Base-by-base conservation (phyloP, 2,888 invertebrate genomes). In the Torymus aiolomorphi region DNA sequence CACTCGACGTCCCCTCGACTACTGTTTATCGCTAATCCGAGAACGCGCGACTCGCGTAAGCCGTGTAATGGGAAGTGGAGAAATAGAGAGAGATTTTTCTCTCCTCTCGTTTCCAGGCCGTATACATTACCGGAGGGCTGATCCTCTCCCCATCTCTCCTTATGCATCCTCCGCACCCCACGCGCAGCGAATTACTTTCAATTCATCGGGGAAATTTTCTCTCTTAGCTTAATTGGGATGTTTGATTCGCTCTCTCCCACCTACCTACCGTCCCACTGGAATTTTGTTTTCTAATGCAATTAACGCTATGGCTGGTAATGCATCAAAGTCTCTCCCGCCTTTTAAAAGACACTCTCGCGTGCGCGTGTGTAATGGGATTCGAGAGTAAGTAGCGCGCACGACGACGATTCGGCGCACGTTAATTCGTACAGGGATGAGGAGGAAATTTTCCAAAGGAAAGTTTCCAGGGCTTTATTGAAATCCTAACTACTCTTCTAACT, bases 11-110 rank as follows among this genome's bases (percentile, higher is more conserved):
- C n/a, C n/a, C n/a, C n/a, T n/a, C 24, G 24, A 24, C 24, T 24
- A 49, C 31, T 74, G 65, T 80, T 80, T 77, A 69, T 77, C 51
- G 51, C 63, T 69, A 80, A 80, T 77, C 63, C 65, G 65, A 57
- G 71, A 56, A 24, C 24, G 67, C n/a, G 24, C 57, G 61, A 73
- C 65, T 75, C 20, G 49, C 65, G 80, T 57, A 24, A 69, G 65
- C 51, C 24, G n/a, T 62, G 74, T 74, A 72, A 78, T 57, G 57
- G 51, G 24, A 18, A 59, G 5, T 20, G 16, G 31, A 66, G n/a
- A n/a, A n/a, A n/a, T n/a, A n/a, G n/a, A 51, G 14, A 42, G 65
- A 31, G 51, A 49, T 31, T 0, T 42, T 61, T 61, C 65, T 54
- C n/a, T n/a, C n/a, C n/a, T 66, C 65, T 74, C 56, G 18, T 56